A percentile compares a stretch with the other conserved stretches of the same genome.
phyloP scores from a whole-genome alignment of 2,113 vertebrate genomes.

The Oryctolagus cuniculus region mOryCun1.1 NC_091432.1:71915001-71915500 shows the following conservation, averaged over 20 bases:
- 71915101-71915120: not conserved
- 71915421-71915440: not conserved
- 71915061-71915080: not conserved
- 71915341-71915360: not conserved
- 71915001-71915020: not conserved
- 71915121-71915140: not conserved
- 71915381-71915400: not conserved
- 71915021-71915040: not conserved
- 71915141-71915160: not conserved
- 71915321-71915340: not conserved
- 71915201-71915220: not conserved
- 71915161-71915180: not conserved
- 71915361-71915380: not conserved
- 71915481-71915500: not conserved
- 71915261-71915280: too few species aligned
- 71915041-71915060: not conserved
- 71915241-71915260: too few species aligned
- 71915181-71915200: not conserved
- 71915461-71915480: not conserved
- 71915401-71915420: not conserved
- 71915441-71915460: not conserved
- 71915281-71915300: not conserved
- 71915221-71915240: not conserved
- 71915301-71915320: not conserved
- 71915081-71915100: slow-evolving; percentile 10